A percentile compares a stretch with the other conserved stretches of the same genome.
Evolutionary conservation across 2,113 vertebrate species (phyloP).

Genomic region (Megaceryle torquata): DNA sequence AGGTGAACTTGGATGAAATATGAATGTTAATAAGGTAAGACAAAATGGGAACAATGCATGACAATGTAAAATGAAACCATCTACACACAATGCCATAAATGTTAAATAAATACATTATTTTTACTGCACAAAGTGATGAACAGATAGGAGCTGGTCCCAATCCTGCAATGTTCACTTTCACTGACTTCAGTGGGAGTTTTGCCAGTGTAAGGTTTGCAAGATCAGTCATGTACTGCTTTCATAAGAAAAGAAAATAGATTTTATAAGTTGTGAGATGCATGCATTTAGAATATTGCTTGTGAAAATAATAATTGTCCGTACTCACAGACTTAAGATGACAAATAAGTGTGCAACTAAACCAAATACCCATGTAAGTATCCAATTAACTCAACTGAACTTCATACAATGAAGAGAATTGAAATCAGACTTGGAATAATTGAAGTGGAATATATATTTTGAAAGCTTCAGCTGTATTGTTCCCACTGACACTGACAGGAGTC

Average conservation of each 20-base stretch:
- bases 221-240: neutral
- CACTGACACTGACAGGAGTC: neutral
- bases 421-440: neutral
- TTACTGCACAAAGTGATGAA: slow-evolving; percentile 12
- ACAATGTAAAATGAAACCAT: slow-evolving; percentile 58
- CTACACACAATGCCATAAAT: slow-evolving; percentile 33
- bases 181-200: neutral
- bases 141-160: neutral
- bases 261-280: neutral
- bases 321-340: neutral
- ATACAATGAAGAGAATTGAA: neutral
- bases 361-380: neutral
- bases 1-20: slow-evolving; percentile 76
- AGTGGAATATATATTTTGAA: slow-evolving; percentile 21
- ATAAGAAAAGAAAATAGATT: neutral
- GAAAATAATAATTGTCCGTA: neutral
- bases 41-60: slow-evolving; percentile 67
- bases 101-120: slow-evolving; percentile 33
- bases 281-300: neutral
- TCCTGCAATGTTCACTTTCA: neutral
- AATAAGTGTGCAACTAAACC: neutral
- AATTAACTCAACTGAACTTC: neutral
- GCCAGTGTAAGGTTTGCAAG: slow-evolving; percentile 1
- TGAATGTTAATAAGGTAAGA: slow-evolving; percentile 74
- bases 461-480: neutral